These are phyloP conservation scores for Plectropomus leopardus DNA, from an alignment of 2,113 vertebrate species.

Conservation along the genomic window DNA sequence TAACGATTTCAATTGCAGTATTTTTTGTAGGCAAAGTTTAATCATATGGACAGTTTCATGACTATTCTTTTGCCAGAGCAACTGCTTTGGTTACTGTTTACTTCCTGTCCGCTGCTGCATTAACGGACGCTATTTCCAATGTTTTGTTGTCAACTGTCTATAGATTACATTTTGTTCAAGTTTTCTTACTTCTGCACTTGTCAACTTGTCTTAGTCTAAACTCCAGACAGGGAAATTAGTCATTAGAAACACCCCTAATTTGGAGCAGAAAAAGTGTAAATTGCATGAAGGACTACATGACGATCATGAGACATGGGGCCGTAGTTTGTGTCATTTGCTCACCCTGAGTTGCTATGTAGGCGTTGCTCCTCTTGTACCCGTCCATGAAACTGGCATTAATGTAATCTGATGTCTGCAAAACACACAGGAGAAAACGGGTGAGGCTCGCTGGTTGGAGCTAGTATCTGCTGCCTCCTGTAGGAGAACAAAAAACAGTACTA, in stretches of 20 bases:
- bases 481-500: neutral
- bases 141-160: too few relatives aligned
- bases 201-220: too few relatives aligned
- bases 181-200: too few relatives aligned
- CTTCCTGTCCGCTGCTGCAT: too few relatives aligned
- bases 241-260: neutral
- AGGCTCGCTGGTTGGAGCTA: neutral
- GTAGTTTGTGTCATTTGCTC: conserved; percentile 37
- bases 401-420: conserved; percentile 86
- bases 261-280: neutral
- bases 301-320: neutral
- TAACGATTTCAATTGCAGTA: too few relatives aligned
- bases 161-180: too few relatives aligned
- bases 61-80: too few relatives aligned
- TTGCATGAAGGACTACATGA: neutral
- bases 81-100: too few relatives aligned
- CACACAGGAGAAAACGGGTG: conserved; percentile 28
- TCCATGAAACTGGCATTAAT: conserved; percentile 90
- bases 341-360: conserved; percentile 89
- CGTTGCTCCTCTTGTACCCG: conserved; percentile 84
- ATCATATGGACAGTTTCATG: too few relatives aligned
- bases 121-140: too few relatives aligned
- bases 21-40: too few relatives aligned
- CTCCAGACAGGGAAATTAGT: too few relatives aligned
- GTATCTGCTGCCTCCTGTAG: conserved; percentile 25